A percentile compares a stretch with the other conserved stretches of the same genome.
Conservation (phyloP, 2,888 invertebrate genomes). For the Caenorhabditis zanzibari region DNA sequence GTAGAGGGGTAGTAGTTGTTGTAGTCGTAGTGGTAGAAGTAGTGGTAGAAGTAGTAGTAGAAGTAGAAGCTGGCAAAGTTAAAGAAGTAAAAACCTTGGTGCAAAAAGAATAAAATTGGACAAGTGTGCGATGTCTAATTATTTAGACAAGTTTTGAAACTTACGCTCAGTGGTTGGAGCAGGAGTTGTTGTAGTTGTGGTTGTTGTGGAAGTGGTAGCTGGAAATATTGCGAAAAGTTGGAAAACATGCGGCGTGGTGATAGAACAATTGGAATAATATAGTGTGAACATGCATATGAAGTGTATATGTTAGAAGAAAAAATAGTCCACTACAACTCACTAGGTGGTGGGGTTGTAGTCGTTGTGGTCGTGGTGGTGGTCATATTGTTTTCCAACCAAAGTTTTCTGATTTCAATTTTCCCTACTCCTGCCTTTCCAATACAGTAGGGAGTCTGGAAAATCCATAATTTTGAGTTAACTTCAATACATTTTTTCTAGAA, state of each 20-base stretch:
- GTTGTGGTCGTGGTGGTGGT: conserved; percentile 69
- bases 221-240: conserved; percentile 13
- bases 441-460: conserved; percentile 75
- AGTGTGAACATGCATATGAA: neutral
- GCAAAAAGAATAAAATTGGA: conserved; percentile 10
- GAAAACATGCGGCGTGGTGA: conserved; percentile 13
- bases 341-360: conserved; percentile 65
- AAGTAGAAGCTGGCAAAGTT: conserved; percentile 57
- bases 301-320: neutral
- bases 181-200: conserved; percentile 66
- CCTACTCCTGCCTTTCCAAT: conserved; percentile 69
- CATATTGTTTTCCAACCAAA: conserved; percentile 69
- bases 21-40: conserved; percentile 52
- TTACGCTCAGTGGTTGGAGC: conserved; percentile 62
- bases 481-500: neutral
- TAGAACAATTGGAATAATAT: neutral
- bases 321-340: conserved; percentile 13
- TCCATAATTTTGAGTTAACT: neutral
- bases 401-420: conserved; percentile 71
- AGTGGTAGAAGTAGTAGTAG: conserved; percentile 54
- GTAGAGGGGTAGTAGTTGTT: conserved; percentile 42
- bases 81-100: conserved; percentile 21
- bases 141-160: conserved; percentile 16
- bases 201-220: conserved; percentile 51
- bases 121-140: conserved; percentile 12